phyloP scores from a whole-genome alignment of 2,113 vertebrate species.

The Nibea coibor region DNA sequence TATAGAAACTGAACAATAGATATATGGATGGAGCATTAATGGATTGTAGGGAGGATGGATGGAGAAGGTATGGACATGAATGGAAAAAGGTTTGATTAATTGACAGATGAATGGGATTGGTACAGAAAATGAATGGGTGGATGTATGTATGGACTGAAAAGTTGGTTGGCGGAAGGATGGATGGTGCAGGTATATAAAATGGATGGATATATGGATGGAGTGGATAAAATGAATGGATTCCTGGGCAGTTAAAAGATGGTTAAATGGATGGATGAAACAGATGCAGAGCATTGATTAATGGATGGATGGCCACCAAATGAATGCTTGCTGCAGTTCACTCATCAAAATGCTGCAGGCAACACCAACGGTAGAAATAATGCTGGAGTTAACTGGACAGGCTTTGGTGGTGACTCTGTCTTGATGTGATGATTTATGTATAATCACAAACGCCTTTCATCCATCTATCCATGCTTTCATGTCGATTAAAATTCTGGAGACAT shows the following conservation, averaged over 20 bases:
- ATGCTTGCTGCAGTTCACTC: background rate
- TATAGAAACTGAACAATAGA: too few species aligned
- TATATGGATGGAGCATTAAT: too few species aligned
- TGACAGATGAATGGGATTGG: background rate
- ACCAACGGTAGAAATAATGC: background rate
- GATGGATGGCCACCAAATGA: background rate
- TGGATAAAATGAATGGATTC: background rate
- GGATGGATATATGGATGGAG: background rate
- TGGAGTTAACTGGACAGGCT: background rate
- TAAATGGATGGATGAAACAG: background rate
- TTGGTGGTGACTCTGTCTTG: background rate
- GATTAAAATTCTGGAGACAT: slow-evolving; percentile 28
- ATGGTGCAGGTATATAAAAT: background rate
- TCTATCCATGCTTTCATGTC: background rate
- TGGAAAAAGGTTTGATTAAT: too few species aligned
- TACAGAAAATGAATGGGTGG: background rate
- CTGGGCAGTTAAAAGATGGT: background rate
- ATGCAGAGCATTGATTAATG: background rate
- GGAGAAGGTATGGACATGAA: too few species aligned
- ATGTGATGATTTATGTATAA: background rate
- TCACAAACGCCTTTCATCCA: slow-evolving; percentile 6
- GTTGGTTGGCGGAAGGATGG: too few species aligned
- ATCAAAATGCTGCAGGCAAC: background rate
- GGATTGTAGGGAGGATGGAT: too few species aligned
- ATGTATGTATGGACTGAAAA: background rate